phyloP scores from a whole-genome alignment of 2,113 vertebrate species.

The Sapayoa aenigma region DNA sequence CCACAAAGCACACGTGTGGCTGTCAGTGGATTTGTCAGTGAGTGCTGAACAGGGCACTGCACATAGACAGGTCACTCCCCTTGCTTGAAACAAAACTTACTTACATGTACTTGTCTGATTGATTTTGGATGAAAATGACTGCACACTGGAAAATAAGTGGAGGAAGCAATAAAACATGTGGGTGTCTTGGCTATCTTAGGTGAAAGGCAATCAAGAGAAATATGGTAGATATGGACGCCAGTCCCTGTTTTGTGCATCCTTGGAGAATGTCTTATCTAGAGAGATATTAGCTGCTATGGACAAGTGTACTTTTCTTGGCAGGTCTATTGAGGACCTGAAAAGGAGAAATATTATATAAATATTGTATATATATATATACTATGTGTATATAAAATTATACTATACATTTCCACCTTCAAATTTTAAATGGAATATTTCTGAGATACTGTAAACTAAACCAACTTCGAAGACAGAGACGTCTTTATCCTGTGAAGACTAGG shows the following conservation, averaged over 20 bases:
- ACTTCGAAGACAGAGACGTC: neutral
- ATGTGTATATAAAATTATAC: too few species aligned
- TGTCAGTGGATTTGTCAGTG: neutral
- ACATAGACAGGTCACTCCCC: neutral
- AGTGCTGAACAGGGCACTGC: neutral
- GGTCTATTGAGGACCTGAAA: neutral
- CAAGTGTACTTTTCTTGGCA: neutral
- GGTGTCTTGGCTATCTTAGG: neutral
- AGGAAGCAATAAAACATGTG: neutral
- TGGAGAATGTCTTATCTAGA: neutral
- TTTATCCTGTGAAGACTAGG: neutral
- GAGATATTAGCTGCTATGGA: neutral
- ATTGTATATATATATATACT: too few species aligned
- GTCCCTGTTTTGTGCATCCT: neutral
- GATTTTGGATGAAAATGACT: neutral
- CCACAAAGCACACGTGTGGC: fast-evolving
- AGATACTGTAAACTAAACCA: neutral
- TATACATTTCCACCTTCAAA: neutral
- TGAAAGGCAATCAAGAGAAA: neutral
- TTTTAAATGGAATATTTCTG: neutral
- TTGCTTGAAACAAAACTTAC: neutral
- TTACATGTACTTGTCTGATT: neutral
- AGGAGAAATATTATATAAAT: too few species aligned
- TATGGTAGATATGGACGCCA: neutral
- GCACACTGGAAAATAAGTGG: neutral